Percentiles rank a stretch among this genome's conserved stretches.
Conservation (phyloP, 2,797 vertebrate species). For the Microctenopoma stevenorrisi region DNA sequence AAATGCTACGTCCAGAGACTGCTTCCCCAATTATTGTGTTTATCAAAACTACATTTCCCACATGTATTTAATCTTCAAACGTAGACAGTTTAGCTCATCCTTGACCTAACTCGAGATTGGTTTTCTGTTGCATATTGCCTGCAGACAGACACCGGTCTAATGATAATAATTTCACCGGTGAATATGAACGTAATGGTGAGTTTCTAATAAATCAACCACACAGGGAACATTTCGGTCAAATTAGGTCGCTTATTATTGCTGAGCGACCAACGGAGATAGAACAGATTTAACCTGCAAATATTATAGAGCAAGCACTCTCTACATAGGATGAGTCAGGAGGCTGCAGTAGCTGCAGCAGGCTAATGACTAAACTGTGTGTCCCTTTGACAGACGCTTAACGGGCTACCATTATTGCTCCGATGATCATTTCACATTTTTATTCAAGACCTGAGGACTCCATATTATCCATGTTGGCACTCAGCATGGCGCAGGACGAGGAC, state of each 20-base stretch:
- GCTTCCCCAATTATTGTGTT: accelerated
- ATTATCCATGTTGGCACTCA: slow-evolving; percentile 56
- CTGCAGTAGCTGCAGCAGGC: slow-evolving; percentile 14
- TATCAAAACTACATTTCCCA: slow-evolving; percentile 78
- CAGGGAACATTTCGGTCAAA: neutral
- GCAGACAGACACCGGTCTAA: slow-evolving; percentile 49
- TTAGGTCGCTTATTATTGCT: neutral
- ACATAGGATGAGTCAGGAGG: slow-evolving; percentile 17
- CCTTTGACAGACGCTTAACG: neutral
- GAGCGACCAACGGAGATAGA: neutral
- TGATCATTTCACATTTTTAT: slow-evolving; percentile 8
- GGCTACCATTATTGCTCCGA: neutral
- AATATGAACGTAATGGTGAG: slow-evolving; percentile 60
- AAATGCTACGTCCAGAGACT: accelerated
- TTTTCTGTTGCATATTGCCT: slow-evolving; percentile 53
- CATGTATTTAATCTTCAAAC: neutral
- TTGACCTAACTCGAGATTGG: slow-evolving; percentile 52
- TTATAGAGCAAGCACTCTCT: neutral
- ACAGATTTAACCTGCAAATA: slow-evolving; percentile 15
- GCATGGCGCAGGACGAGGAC: slow-evolving; percentile 84
- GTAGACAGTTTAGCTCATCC: slow-evolving; percentile 56
- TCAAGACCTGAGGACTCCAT: slow-evolving; percentile 58
- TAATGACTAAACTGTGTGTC: slow-evolving; percentile 3
- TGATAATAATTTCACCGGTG: slow-evolving; percentile 44
- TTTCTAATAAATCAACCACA: slow-evolving; percentile 22